Evolutionary conservation across 2,888 invertebrate species (phyloP).

Genomic region (Pheosia tremula): DNA sequence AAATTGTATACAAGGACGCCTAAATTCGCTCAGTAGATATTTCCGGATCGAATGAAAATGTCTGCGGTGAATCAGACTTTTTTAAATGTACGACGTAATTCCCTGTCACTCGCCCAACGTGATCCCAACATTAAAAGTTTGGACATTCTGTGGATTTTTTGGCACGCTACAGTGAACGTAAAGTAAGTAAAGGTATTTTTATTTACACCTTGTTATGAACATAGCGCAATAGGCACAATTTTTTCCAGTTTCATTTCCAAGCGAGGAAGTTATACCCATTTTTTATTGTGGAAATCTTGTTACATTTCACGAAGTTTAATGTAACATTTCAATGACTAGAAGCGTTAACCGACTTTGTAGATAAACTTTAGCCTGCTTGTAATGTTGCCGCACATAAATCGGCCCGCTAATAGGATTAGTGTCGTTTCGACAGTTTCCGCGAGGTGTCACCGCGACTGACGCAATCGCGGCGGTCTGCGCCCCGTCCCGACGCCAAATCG

Average conservation of each 20-base stretch:
- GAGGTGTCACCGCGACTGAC: conserved; percentile 66
- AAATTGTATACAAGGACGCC: conserved; percentile 77
- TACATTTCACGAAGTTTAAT: conserved; percentile 24
- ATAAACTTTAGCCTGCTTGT: conserved; percentile 58
- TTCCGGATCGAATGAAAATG: conserved; percentile 78
- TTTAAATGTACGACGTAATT: conserved; percentile 69
- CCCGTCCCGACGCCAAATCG: conserved; percentile 70
- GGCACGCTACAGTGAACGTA: conserved; percentile 48
- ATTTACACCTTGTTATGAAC: conserved; percentile 42
- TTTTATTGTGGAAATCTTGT: not conserved
- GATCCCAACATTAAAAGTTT: conserved; percentile 67
- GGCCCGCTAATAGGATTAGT: conserved; percentile 64
- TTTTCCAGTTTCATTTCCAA: conserved; percentile 19
- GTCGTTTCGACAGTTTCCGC: conserved; percentile 63
- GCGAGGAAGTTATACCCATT: no score
- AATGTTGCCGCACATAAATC: conserved; percentile 59
- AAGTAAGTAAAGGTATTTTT: conserved; percentile 48
- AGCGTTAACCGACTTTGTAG: conserved; percentile 51
- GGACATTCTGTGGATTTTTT: conserved; percentile 63
- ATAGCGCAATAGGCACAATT: conserved; percentile 10
- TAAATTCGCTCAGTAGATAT: conserved; percentile 73
- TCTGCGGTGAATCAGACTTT: conserved; percentile 77
- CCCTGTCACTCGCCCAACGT: conserved; percentile 65
- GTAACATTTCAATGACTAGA: conserved; percentile 51
- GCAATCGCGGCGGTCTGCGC: conserved; percentile 67